Base-by-base conservation (phyloP, 30 jellyfish, hydroid and myxozoan genomes). In the Mastigias papua region DNA sequence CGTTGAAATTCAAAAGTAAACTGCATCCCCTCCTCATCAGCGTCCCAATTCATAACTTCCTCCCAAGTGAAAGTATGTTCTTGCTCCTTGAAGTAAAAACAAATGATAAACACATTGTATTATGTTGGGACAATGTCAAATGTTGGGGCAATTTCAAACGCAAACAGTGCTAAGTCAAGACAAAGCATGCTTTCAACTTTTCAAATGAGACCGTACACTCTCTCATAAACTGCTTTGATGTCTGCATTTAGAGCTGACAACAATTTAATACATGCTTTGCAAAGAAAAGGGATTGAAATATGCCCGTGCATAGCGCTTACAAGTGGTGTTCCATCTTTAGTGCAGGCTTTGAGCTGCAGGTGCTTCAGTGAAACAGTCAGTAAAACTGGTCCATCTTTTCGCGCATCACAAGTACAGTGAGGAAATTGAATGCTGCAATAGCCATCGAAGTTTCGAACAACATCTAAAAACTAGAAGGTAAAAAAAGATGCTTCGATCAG, bases 41-140 rank as follows among this genome's bases (percentile, higher is more conserved):
- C 96, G 35, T 93, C 98, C 98, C 98, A 93, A 46, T 96, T 89
- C 28, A 76, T 89, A 2, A 93, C 77, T 84, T 93, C 97, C 65
- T 93, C 97, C 98, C 98, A 93, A 4, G 84, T 73, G 80, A 93
- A 93, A 6, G 81, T 80, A 54, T 87, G 98, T 46, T 93, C 96
- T 76, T 80, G 97, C 26, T 83, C 96, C 98, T 93, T 35, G 48
- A 80, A 73, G 1, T 10, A 17, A 73, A 29, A 27, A 4, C 73
- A 49, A 34, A 22, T n/a, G n/a, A n/a, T n/a, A n/a, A n/a, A n/a
- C n/a, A n/a, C n/a, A n/a, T n/a, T n/a, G n/a, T n/a, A n/a, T n/a
- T n/a, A n/a, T n/a, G n/a, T n/a, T n/a, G n/a, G n/a, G n/a, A n/a
- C n/a, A n/a, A n/a, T n/a, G n/a, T n/a, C n/a, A n/a, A n/a, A n/a